Percentiles rank a stretch among this genome's conserved stretches.
These are phyloP conservation scores for Adelges cooleyi DNA, from an alignment of 1,140 invertebrate genomes.

Conservation along the genomic window DNA sequence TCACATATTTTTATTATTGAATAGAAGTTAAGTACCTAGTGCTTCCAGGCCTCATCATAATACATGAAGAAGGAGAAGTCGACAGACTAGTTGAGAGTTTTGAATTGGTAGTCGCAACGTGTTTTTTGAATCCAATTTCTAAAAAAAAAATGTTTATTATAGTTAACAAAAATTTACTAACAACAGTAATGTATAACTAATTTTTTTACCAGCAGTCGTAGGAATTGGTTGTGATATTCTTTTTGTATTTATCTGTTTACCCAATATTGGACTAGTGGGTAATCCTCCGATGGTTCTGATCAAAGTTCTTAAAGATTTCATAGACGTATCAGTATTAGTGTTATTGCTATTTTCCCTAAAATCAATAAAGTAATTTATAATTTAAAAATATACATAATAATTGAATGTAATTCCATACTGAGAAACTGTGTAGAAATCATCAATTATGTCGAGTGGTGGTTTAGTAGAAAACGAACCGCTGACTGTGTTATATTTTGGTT, in stretches of 20 bases:
- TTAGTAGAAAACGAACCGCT: slow-evolving; percentile 38
- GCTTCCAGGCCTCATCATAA: slow-evolving; percentile 9
- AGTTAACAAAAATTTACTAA: neutral
- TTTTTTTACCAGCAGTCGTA: slow-evolving; percentile 38
- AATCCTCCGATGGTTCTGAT: slow-evolving; percentile 63
- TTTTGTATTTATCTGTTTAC: slow-evolving; percentile 43
- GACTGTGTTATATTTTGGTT: slow-evolving; percentile 42
- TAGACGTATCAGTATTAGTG: slow-evolving; percentile 32
- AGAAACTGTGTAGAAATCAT: slow-evolving; percentile 86
- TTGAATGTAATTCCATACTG: slow-evolving; percentile 46
- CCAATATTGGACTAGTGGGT: slow-evolving; percentile 60
- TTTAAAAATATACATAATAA: too few relatives aligned
- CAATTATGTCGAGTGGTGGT: slow-evolving; percentile 64
- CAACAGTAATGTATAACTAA: neutral
- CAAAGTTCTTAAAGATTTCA: slow-evolving; percentile 59
- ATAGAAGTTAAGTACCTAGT: neutral
- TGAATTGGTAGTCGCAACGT: neutral
- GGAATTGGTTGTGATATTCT: slow-evolving; percentile 36
- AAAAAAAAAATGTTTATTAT: neutral
- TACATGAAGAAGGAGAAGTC: slow-evolving; percentile 12
- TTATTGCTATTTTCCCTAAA: slow-evolving; percentile 43
- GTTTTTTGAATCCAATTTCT: slow-evolving; percentile 26
- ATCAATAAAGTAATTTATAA: slow-evolving; percentile 27
- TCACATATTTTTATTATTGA: too few relatives aligned
- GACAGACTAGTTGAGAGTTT: slow-evolving; percentile 14